Base-by-base conservation (phyloP, 2,797 vertebrate species). In the Selene dorsalis region DNA sequence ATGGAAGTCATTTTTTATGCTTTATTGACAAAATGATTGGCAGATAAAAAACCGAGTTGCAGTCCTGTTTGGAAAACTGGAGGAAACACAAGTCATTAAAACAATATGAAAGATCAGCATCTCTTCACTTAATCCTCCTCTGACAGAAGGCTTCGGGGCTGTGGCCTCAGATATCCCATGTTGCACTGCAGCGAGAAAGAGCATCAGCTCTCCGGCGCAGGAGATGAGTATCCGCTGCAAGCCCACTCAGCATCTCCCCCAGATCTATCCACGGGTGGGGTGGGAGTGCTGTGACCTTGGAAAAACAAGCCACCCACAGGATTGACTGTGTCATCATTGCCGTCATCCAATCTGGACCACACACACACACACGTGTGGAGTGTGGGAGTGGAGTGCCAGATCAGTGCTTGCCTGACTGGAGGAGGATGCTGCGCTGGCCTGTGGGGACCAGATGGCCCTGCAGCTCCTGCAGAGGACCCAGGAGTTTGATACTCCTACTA, bases 371-470 rank as follows among this genome's bases (percentile, higher is more conserved):
- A 67, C 80, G 64, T 53, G 75, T 82, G 66, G 81, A 74, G 87
- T 86, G 86, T 84, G 57, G 87, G 88, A 88, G 88, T 82, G 73
- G 65, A 77, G 88, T 83, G 91, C 90, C 93, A 91, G 90, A 89
- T 89, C 88, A 74, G 83, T 70, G 73, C 80, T 91, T 88, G 87
- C 75, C 87, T 73, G 79, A 80, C 67, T 81, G 88, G 76, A 87
- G 87, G 91, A 77, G 79, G 89, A 87, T 80, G 79, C 79, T 38
- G 88, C 38, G 79, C 86, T 76, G 72, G 86, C 86, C 92, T 92
- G 85, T 82, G 83, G 86, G 88, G 91, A 93, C 89, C 95, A 95
- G 94, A 95, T 95, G 94, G 94, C 86, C 85, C 80, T 85, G 30
- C 65, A 77, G 84, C 86, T 88, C 88, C 89, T 84, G 87, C 84